Conservation (phyloP, 2,113 vertebrate species). For the Parus major region DNA sequence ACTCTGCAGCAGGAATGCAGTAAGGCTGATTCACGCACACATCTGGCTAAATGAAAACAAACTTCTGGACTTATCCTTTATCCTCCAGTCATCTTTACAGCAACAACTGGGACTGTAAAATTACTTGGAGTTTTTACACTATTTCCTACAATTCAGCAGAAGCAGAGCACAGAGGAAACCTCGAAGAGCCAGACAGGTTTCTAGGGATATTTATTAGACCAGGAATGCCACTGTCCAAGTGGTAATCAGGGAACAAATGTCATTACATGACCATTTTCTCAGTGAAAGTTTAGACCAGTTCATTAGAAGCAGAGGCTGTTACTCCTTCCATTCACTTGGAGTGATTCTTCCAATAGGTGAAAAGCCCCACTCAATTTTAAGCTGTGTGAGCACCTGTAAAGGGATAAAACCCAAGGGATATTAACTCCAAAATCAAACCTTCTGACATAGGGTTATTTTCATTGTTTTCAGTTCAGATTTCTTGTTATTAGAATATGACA, state of each 20-base stretch:
- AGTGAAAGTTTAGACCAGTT: slow-evolving; percentile 29
- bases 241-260: neutral
- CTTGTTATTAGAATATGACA: neutral
- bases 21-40: fast-evolving
- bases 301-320: neutral
- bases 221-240: slow-evolving; percentile 52
- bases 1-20: fast-evolving
- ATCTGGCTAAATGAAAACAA: fast-evolving
- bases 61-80: neutral
- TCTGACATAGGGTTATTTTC: neutral
- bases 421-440: neutral
- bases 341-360: slow-evolving; percentile 88
- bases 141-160: neutral
- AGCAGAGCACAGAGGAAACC: neutral
- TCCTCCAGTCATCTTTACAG: neutral
- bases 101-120: neutral
- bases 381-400: slow-evolving; percentile 82
- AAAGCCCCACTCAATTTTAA: slow-evolving; percentile 86
- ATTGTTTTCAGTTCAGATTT: neutral
- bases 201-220: slow-evolving; percentile 74
- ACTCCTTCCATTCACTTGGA: slow-evolving; percentile 84
- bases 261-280: neutral
- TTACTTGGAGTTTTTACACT: neutral
- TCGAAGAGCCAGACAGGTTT: neutral
- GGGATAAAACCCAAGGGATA: neutral